phyloP scores from a whole-genome alignment of 2,113 vertebrate species.

The Actinemys pallida region DNA sequence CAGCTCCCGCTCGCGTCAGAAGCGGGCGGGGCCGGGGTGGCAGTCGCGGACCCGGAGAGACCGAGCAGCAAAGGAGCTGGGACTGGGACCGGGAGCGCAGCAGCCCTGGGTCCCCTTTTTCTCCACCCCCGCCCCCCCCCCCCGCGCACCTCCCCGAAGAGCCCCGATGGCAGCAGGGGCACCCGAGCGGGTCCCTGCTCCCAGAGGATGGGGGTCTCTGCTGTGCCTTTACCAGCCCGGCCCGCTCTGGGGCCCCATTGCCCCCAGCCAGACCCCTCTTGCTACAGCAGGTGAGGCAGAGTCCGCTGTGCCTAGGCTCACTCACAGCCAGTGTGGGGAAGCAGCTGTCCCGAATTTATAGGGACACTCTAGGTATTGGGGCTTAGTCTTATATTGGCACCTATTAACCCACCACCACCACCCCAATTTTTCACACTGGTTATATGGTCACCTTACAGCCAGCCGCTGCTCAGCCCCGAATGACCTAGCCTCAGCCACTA shows the following conservation, averaged over 20 bases:
- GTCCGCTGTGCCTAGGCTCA: too few species aligned
- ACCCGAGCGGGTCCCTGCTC: too few species aligned
- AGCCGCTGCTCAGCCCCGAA: neutral
- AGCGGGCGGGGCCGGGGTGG: neutral
- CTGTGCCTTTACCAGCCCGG: neutral
- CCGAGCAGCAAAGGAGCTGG: neutral
- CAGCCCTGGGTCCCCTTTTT: neutral
- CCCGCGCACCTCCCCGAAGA: too few species aligned
- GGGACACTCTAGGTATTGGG: fast-evolving
- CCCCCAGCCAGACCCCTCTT: neutral
- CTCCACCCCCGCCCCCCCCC: too few species aligned
- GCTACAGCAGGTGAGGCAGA: neutral
- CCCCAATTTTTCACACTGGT: neutral
- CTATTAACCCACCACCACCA: neutral
- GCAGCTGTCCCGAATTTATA: neutral
- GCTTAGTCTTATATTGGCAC: neutral
- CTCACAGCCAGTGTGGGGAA: neutral
- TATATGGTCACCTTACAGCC: neutral
- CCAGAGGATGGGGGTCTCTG: neutral
- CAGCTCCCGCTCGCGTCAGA: neutral
- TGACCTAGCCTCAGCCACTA: neutral
- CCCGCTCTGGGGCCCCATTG: too few species aligned
- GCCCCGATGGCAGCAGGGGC: too few species aligned
- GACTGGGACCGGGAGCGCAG: too few species aligned
- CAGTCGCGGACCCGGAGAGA: too few species aligned